phyloP scores from a whole-genome alignment of 2,113 vertebrate genomes.

The Gymnogyps californianus region DNA sequence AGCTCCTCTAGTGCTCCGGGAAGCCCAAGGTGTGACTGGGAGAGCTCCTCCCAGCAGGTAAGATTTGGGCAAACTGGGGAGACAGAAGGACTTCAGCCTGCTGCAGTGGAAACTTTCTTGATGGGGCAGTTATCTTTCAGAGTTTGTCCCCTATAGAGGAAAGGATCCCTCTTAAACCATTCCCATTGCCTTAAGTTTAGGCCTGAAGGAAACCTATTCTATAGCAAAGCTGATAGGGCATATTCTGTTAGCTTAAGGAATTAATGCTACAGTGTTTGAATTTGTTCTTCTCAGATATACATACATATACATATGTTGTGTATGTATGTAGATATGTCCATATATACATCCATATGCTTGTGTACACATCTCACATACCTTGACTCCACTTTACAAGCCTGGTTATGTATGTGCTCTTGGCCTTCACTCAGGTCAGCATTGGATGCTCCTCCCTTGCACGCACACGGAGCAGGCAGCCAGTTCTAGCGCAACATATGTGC shows the following conservation, averaged over 20 bases:
- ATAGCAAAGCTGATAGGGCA: neutral
- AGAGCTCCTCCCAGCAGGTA: neutral
- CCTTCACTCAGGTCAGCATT: neutral
- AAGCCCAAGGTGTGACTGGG: neutral
- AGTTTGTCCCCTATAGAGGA: fast-evolving
- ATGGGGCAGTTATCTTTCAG: neutral
- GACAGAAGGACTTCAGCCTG: neutral
- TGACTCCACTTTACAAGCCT: too few species aligned
- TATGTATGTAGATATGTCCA: fast-evolving
- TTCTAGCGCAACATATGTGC: fast-evolving
- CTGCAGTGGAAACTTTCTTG: neutral
- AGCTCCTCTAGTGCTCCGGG: neutral
- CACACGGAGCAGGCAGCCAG: neutral
- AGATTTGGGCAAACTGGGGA: neutral
- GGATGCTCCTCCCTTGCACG: neutral
- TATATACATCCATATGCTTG: fast-evolving
- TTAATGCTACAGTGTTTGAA: neutral
- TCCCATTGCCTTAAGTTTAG: neutral
- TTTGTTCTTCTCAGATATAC: neutral
- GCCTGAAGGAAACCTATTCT: neutral
- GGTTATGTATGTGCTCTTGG: neutral
- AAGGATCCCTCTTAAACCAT: neutral
- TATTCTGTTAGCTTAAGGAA: neutral
- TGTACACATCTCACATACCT: neutral
- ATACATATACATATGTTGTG: fast-evolving